Evolutionary conservation across 2,888 invertebrate species (phyloP).

Genomic region (Criorhina ranunculi): DNA sequence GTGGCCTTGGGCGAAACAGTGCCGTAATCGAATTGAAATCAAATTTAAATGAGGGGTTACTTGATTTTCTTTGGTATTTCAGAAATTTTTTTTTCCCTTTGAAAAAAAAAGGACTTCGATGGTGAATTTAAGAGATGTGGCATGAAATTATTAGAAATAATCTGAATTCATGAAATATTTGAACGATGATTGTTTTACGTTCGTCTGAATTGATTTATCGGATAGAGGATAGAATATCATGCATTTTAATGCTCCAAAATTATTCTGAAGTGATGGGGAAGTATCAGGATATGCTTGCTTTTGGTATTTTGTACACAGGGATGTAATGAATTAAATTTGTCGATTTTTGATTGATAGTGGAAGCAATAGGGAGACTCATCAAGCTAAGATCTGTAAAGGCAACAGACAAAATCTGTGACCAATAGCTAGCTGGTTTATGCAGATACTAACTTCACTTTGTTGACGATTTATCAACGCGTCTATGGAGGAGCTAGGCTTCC

Average conservation of each 20-base stretch:
- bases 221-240: constrained; percentile 22
- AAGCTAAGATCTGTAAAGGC: too few species aligned
- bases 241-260: constrained; percentile 2
- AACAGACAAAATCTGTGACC: too few species aligned
- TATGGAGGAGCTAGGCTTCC: too few species aligned
- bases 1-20: constrained; percentile 7
- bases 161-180: constrained; percentile 30
- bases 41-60: constrained; percentile 58
- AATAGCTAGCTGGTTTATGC: too few species aligned
- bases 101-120: too few species aligned
- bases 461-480: too few species aligned
- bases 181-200: constrained; percentile 31
- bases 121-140: background rate
- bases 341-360: too few species aligned
- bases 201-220: constrained; percentile 28
- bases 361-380: too few species aligned
- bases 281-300: too few species aligned
- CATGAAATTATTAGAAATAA: constrained; percentile 2
- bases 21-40: constrained; percentile 57
- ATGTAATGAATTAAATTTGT: too few species aligned
- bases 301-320: too few species aligned
- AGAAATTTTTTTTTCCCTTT: background rate
- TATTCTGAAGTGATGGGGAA: background rate
- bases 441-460: too few species aligned
- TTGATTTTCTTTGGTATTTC: constrained; percentile 1